Conservation (phyloP, 2,888 invertebrate species). For the Bruchidius siliquastri region DNA sequence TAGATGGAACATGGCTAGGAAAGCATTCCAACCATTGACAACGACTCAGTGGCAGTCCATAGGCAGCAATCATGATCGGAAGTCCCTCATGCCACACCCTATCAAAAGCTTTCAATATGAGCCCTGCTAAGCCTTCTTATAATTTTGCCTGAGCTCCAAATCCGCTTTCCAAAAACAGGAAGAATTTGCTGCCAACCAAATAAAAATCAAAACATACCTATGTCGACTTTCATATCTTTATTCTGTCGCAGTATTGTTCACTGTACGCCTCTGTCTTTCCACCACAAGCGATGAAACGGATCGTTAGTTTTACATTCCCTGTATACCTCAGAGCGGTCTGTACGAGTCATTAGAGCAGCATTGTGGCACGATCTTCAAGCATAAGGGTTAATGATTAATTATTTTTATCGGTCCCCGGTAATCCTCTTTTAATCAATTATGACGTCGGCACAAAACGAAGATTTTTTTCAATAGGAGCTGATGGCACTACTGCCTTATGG, state of each 20-base stretch:
- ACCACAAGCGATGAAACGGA: conserved; percentile 44
- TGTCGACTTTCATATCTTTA: no score
- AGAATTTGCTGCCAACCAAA: no score
- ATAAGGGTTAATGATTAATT: conserved; percentile 45
- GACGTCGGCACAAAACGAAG: conserved; percentile 32
- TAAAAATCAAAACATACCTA: no score
- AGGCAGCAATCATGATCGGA: no score
- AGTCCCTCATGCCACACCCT: no score
- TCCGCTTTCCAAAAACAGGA: no score
- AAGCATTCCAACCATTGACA: no score
- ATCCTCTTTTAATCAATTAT: conserved; percentile 44
- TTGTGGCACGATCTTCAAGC: conserved; percentile 38
- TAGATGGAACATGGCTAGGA: no score
- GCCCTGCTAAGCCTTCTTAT: no score
- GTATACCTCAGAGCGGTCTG: conserved; percentile 39
- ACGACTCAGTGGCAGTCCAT: no score
- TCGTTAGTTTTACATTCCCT: conserved; percentile 45
- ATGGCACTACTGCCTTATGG: conserved; percentile 12
- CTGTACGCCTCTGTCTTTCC: conserved; percentile 26
- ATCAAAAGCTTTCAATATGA: no score
- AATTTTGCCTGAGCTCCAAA: no score
- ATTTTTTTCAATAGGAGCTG: conserved; percentile 22
- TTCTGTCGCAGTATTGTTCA: not conserved
- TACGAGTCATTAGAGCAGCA: conserved; percentile 43
- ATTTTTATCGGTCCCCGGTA: conserved; percentile 40